Evolutionary conservation across 2,888 invertebrate species (phyloP).

Genomic region (Nasonia oneida): DNA sequence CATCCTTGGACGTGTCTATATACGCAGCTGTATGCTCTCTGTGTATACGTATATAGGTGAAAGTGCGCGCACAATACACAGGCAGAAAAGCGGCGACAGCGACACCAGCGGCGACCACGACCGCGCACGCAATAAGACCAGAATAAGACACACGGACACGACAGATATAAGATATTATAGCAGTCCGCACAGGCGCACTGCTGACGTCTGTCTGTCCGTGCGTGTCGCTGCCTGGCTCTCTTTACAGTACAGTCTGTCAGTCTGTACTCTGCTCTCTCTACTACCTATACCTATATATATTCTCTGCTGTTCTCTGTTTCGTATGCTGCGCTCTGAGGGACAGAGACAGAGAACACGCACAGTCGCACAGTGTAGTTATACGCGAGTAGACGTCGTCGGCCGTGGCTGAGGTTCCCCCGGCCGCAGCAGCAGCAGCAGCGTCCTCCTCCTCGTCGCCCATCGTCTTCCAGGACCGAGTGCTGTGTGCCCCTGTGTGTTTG

Average conservation of each 20-base stretch:
- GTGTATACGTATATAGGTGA: slow-evolving; percentile 17
- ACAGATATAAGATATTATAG: neutral
- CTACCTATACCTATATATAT: neutral
- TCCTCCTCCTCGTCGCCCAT: neutral
- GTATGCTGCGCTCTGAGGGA: neutral
- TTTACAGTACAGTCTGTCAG: too few relatives aligned
- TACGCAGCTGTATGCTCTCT: neutral
- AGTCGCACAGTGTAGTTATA: slow-evolving; percentile 17
- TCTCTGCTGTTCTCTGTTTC: neutral
- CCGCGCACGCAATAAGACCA: neutral
- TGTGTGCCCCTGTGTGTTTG: neutral
- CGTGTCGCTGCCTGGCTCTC: neutral
- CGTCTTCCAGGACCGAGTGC: slow-evolving; percentile 35
- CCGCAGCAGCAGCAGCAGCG: neutral
- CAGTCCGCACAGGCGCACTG: neutral
- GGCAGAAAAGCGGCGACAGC: slow-evolving; percentile 29
- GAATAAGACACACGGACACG: neutral
- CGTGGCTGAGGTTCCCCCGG: slow-evolving; percentile 21
- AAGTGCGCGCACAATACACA: slow-evolving; percentile 11
- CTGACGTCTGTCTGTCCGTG: neutral
- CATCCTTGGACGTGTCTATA: neutral
- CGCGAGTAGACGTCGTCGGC: slow-evolving; percentile 26
- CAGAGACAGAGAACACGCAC: neutral
- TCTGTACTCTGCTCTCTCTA: too few relatives aligned
- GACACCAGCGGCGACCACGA: slow-evolving; percentile 22